A percentile compares a stretch with the other conserved stretches of the same genome.
phyloP scores from a whole-genome alignment of 1,140 invertebrate genomes.

The Nebria ingens region DNA sequence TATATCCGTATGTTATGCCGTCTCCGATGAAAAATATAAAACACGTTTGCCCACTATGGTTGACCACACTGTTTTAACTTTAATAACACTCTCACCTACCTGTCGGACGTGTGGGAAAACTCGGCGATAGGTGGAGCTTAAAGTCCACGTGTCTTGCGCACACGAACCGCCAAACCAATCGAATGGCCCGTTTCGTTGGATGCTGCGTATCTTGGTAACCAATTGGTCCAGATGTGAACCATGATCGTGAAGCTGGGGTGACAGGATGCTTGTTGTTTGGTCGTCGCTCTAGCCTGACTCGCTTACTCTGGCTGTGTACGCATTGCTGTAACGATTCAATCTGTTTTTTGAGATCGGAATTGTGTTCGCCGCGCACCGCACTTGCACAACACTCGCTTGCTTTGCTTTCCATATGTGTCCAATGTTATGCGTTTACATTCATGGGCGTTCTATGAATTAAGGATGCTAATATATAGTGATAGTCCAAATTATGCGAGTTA shows the following conservation, averaged over 20 bases:
- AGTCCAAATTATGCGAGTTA: too few species aligned
- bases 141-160: constrained; percentile 24
- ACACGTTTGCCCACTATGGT: constrained; percentile 11
- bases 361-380: too few species aligned
- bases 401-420: too few species aligned
- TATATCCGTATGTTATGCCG: too few species aligned
- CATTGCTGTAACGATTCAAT: constrained; percentile 5
- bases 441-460: too few species aligned
- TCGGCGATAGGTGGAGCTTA: constrained; percentile 18
- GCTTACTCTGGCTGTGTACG: too few species aligned
- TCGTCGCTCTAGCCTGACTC: neutral
- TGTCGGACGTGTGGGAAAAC: neutral
- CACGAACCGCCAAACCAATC: neutral
- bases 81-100: neutral
- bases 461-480: too few species aligned
- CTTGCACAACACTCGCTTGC: too few species aligned
- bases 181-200: neutral
- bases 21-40: too few species aligned
- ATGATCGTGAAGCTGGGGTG: neutral
- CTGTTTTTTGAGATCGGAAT: too few species aligned
- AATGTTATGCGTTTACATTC: too few species aligned
- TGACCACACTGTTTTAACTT: constrained; percentile 11
- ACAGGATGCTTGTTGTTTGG: constrained; percentile 1
- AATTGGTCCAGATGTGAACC: neutral
- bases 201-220: constrained; percentile 1